A percentile compares a stretch with the other conserved stretches of the same genome.
These are phyloP conservation scores for Eupithecia subumbrata DNA, from an alignment of 2,888 invertebrate species.

Conservation along the genomic window DNA sequence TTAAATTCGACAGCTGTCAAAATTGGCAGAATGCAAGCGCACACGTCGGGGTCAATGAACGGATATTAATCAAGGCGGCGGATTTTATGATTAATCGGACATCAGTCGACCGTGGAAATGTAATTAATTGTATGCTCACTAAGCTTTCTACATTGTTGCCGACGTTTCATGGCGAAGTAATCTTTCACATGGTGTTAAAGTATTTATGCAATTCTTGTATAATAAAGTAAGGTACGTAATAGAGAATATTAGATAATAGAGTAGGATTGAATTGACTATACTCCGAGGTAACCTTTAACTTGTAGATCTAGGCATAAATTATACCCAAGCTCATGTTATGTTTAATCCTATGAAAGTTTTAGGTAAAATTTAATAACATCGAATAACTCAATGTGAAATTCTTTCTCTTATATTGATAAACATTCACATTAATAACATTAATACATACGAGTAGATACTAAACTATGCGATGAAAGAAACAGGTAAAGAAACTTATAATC, in stretches of 20 bases:
- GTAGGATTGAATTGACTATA: background rate
- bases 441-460: background rate
- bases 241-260: background rate
- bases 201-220: slow-evolving; percentile 8
- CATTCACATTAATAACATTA: background rate
- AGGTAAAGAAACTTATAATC: background rate
- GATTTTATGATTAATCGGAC: slow-evolving; percentile 44
- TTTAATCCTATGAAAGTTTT: background rate
- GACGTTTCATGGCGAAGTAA: background rate
- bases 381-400: slow-evolving; percentile 10
- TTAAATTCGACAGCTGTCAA: slow-evolving; percentile 40
- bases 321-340: background rate
- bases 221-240: background rate
- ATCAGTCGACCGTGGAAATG: slow-evolving; percentile 42
- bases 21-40: slow-evolving; percentile 47
- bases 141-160: slow-evolving; percentile 38
- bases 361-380: background rate
- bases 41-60: slow-evolving; percentile 39
- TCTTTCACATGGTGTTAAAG: slow-evolving; percentile 10
- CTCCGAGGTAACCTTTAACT: background rate
- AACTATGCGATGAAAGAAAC: background rate
- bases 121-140: slow-evolving; percentile 47
- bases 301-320: background rate
- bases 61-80: slow-evolving; percentile 46
- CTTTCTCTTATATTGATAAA: background rate